Percentiles rank a stretch among this genome's conserved stretches.
Evolutionary conservation across 2,888 invertebrate genomes (phyloP).

Genomic region (Phortica magna): DNA sequence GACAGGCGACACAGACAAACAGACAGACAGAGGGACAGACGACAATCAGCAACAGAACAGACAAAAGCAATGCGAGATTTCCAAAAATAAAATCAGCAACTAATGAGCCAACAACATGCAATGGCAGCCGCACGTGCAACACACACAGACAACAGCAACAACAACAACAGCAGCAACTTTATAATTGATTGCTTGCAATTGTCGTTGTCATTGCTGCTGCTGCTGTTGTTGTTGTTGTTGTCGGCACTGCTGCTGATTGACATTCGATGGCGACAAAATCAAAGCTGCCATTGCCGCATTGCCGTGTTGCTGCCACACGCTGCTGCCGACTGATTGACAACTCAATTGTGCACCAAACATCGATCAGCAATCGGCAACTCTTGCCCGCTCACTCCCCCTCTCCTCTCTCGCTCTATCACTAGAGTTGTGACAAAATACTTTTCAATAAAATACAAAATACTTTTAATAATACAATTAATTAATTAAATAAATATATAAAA

Average conservation of each 20-base stretch:
- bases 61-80: conserved; percentile 47
- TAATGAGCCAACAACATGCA: conserved; percentile 73
- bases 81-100: conserved; percentile 71
- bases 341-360: conserved; percentile 56
- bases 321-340: conserved; percentile 62
- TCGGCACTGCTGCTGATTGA: conserved; percentile 30
- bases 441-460: no score
- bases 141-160: conserved; percentile 65
- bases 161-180: conserved; percentile 45
- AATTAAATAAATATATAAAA: no score
- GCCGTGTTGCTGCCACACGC: not conserved
- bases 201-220: conserved; percentile 1
- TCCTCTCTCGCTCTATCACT: not conserved
- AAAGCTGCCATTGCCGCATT: not conserved
- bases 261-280: conserved; percentile 26
- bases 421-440: no score
- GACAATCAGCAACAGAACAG: no score
- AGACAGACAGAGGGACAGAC: conserved; percentile 14
- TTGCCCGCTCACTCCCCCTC: not conserved
- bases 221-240: not conserved
- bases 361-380: conserved; percentile 30
- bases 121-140: conserved; percentile 51
- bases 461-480: no score
- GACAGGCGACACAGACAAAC: not conserved
- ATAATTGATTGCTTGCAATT: conserved; percentile 61